Conservation (phyloP, 2,113 vertebrate genomes). For the Dicrurus megarhynchus region DNA sequence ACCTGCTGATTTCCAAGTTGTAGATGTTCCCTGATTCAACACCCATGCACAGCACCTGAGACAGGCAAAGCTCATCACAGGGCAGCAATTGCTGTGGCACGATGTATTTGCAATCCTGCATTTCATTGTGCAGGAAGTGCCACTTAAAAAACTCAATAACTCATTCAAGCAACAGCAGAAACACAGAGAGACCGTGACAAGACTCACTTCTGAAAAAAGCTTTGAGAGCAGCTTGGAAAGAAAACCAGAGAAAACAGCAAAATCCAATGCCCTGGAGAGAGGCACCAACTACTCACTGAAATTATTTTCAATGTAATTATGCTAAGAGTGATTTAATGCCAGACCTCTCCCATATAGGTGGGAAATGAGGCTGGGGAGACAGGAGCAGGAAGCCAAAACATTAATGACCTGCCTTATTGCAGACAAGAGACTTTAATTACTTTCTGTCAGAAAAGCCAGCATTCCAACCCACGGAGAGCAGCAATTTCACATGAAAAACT, state of each 20-base stretch:
- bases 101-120: neutral
- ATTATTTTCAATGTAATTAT: constrained; percentile 51
- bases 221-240: neutral
- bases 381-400: constrained; percentile 39
- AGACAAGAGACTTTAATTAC: constrained; percentile 49
- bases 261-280: neutral
- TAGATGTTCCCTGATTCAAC: neutral
- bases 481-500: neutral
- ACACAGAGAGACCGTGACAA: neutral
- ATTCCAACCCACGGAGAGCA: neutral
- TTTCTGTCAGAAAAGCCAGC: constrained; percentile 52
- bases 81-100: neutral
- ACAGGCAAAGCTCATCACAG: neutral
- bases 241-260: constrained; percentile 3
- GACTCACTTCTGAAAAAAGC: neutral
- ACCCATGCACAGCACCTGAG: neutral
- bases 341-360: constrained; percentile 22
- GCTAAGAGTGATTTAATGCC: constrained; percentile 53
- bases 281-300: constrained; percentile 4
- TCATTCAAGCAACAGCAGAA: neutral
- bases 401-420: constrained; percentile 38
- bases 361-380: constrained; percentile 39
- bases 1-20: neutral
- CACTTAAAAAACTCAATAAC: neutral
- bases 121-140: neutral